A percentile compares a stretch with the other conserved stretches of the same genome.
Conservation (phyloP, 2,888 invertebrate species). For the Zonitis immaculata region DNA sequence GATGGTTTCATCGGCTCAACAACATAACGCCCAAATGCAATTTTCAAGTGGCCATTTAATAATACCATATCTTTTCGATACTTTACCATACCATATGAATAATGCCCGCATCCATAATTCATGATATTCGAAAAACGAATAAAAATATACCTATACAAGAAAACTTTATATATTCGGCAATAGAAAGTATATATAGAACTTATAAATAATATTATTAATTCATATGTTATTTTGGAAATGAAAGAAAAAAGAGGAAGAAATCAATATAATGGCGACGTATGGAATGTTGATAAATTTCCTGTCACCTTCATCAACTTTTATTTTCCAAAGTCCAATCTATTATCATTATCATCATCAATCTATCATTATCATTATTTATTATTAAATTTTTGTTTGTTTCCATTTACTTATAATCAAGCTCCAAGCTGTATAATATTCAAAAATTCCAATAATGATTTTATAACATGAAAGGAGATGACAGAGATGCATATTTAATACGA, state of each 20-base stretch:
- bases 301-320: not conserved
- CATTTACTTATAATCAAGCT: not conserved
- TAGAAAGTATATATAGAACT: no score
- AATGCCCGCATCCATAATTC: no score
- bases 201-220: no score
- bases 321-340: no score
- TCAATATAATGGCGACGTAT: not conserved
- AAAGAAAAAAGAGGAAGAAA: not conserved
- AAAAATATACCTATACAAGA: no score
- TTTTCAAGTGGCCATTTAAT: not conserved
- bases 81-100: no score
- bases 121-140: no score
- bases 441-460: not conserved
- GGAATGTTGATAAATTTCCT: not conserved
- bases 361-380: not conserved
- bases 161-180: no score
- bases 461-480: conserved; percentile 28
- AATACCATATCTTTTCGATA: no score
- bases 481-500: conserved; percentile 22
- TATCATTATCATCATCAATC: not conserved
- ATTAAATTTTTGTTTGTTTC: not conserved
- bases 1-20: not conserved
- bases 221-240: no score
- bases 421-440: not conserved
- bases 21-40: not conserved